These are phyloP conservation scores for Muricea muricata DNA, from an alignment of 92 coral and sea anemone genomes.

Conservation along the genomic window DNA sequence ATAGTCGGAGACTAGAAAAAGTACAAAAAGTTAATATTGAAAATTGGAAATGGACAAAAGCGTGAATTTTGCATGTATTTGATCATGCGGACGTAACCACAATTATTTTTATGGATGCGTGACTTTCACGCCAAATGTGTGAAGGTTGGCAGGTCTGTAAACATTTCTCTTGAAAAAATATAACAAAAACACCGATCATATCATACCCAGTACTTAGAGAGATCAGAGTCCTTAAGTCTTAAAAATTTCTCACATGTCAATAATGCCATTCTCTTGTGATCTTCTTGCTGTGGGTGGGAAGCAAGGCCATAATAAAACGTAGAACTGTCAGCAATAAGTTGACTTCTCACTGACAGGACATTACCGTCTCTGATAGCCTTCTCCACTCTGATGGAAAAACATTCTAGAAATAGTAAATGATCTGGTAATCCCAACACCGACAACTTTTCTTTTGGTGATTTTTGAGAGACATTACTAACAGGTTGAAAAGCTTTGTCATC, in stretches of 20 bases:
- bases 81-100: no score
- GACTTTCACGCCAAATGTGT: no score
- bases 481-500: no score
- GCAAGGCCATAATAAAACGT: constrained; percentile 43
- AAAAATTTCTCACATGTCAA: constrained; percentile 39
- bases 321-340: constrained; percentile 48
- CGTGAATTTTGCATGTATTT: no score
- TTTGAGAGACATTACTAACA: background rate
- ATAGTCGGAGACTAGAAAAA: no score
- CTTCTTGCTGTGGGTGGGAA: constrained; percentile 52
- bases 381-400: constrained; percentile 24
- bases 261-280: constrained; percentile 54
- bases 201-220: constrained; percentile 29
- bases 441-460: background rate
- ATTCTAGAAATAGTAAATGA: background rate
- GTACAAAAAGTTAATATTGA: no score
- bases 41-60: no score
- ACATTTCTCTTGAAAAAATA: no score
- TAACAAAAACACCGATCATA: no score
- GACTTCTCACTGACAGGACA: constrained; percentile 19
- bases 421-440: constrained; percentile 1
- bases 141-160: no score
- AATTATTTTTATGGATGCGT: no score
- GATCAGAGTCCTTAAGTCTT: constrained; percentile 34
- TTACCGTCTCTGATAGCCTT: background rate